Evolutionary conservation across 2,888 invertebrate genomes (phyloP), one percentile per base, ranked within the genome.

Genomic region (Malacosoma neustria): DNA sequence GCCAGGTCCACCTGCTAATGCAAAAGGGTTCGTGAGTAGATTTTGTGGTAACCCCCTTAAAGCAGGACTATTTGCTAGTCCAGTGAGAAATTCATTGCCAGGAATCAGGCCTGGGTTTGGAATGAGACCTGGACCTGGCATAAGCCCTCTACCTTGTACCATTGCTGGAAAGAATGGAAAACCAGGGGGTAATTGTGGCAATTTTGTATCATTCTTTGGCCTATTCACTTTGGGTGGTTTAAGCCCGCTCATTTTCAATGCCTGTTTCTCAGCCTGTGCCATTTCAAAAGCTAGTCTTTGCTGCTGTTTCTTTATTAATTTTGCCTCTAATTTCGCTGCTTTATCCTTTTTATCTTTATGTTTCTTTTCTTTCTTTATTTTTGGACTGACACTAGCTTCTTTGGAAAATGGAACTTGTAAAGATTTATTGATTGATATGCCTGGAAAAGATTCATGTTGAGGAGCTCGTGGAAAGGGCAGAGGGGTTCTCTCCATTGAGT

Each of bases 331-430:
- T 63, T 84, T 85, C 36, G 79, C 76, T 12, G 75, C 57, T 61
- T 87, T 86, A 56, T 82, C 80, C 56, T 85, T 86, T 54, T 85
- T 87, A 40, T 85, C 86, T 68, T 73, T 86, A 46, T 84, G 82
- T 70, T 87, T 87, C 56, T 72, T 80, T 54, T 90, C 90, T 51
- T 89, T 90, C 53, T 89, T 88, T 51, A 80, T 77, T 68, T 88
- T 89, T 72, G 79, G 59, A 87, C 85, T 54, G 79, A 86, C 56
- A 85, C 85, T 59, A 88, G 88, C 55, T 65, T 79, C 79, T 81
- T 84, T 84, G 75, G 82, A 62, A 67, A 63, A 87, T 48, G 79
- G 72, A 58, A 68, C 54, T 72, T 82, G 84, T 50, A 81, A 57
- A 41, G 81, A 72, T 62, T 81, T 82, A 46, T 74, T 80, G 45